A percentile compares a stretch with the other conserved stretches of the same genome.
Evolutionary conservation across 2,888 invertebrate genomes (phyloP).

Genomic region (Panzeria rudis): DNA sequence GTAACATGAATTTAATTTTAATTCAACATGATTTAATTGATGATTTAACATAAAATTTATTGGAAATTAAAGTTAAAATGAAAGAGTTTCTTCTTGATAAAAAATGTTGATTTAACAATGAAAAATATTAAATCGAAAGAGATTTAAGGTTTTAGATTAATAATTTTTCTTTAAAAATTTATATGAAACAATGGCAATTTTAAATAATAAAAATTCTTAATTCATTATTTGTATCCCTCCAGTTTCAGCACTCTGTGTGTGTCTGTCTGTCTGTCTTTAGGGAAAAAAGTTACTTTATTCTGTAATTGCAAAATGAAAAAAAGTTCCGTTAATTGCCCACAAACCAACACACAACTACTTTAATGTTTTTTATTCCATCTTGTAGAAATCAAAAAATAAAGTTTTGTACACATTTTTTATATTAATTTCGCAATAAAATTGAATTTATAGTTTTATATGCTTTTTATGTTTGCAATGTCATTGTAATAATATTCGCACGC

Average conservation of each 20-base stretch:
- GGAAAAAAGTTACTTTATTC: neutral
- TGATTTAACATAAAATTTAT: too few species aligned
- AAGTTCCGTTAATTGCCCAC: slow-evolving; percentile 71
- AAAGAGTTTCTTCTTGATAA: too few species aligned
- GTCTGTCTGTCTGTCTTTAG: slow-evolving; percentile 1
- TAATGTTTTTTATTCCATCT: slow-evolving; percentile 35
- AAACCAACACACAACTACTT: slow-evolving; percentile 33
- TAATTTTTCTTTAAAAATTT: too few species aligned
- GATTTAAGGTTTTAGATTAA: too few species aligned
- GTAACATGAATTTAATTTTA: too few species aligned
- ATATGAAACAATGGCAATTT: too few species aligned
- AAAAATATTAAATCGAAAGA: too few species aligned
- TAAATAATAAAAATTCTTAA: neutral
- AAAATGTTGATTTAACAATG: too few species aligned
- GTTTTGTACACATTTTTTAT: neutral
- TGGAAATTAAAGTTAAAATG: too few species aligned
- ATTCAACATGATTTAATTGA: too few species aligned
- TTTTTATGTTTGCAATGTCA: slow-evolving; percentile 68
- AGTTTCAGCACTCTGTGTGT: neutral
- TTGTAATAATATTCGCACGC: slow-evolving; percentile 65
- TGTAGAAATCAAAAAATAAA: slow-evolving; percentile 35
- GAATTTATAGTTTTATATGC: slow-evolving; percentile 34
- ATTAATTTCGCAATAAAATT: slow-evolving; percentile 61
- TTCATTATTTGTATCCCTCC: neutral
- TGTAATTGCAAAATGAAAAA: neutral